Conservation (phyloP, 2,113 vertebrate species). For the Vombatus ursinus region DNA sequence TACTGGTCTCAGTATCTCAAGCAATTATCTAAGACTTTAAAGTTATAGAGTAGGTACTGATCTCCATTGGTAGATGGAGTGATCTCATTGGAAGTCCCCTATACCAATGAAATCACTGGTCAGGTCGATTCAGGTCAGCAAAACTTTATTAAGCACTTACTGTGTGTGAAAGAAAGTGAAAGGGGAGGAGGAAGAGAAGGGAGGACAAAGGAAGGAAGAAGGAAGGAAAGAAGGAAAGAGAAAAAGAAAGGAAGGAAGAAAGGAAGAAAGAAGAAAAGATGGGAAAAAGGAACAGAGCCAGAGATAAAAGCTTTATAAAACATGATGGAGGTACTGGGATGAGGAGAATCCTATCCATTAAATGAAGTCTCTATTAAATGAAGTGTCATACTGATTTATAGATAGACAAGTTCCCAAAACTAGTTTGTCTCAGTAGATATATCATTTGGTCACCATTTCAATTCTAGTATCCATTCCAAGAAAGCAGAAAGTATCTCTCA, state of each 20-base stretch:
- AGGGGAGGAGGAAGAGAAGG: rapidly evolving
- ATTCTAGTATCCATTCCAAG: conserved; percentile 4
- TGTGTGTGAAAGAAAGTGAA: neutral
- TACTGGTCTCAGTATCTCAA: neutral
- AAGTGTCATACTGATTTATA: neutral
- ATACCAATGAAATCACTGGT: neutral
- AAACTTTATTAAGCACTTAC: neutral
- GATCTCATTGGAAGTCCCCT: neutral
- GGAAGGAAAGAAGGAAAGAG: neutral
- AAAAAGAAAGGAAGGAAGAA: no score
- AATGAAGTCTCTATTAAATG: neutral
- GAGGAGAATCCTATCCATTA: neutral
- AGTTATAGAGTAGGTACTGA: neutral
- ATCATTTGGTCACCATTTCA: neutral
- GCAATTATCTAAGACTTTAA: neutral
- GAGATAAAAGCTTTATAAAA: neutral
- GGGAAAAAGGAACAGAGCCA: neutral
- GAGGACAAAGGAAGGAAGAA: neutral
- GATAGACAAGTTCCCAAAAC: neutral
- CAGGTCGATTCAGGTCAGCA: neutral
- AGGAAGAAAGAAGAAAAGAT: no score
- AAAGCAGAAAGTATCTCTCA: neutral
- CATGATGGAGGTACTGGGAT: neutral
- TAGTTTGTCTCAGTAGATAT: neutral
- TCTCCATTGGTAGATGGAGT: neutral